Base-by-base conservation (phyloP, 2,797 vertebrate species). In the Megaceryle alcyon region DNA sequence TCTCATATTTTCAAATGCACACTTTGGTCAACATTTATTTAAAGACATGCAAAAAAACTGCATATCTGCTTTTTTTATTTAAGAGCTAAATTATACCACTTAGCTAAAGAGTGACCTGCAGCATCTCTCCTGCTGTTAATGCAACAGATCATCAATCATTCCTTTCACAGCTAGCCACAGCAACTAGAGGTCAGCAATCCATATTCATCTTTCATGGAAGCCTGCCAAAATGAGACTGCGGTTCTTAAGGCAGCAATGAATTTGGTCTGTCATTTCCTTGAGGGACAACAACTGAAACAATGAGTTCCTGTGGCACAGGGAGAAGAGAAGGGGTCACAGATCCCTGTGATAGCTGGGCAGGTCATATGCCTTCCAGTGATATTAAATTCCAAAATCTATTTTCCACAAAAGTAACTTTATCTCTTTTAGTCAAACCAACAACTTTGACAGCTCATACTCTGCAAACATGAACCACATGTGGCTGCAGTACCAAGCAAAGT, bases 141-240 rank as follows among this genome's bases (percentile, higher is more conserved):
- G 87, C 80, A 89, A 49, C 61, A 90, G 71, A 88, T 86, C 64
- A 92, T 96, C 84, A 90, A 78, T 94, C 87, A 80, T 64, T 75
- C 72, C 61, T 82, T 87, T 76, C 82, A 75, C 61, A 76, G 81
- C 63, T 75, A 59, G 61, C 60, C 80, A 66, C 68, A 82, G 82
- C 43, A 91, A 76, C 20, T 2, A 90, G 65, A 70, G 86, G 90
- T 85, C 91, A 94, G 48, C 71, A 83, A 92, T 90, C 72, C 66
- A 88, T 86, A 93, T 79, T 88, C 69, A 86, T 91, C 73, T 69
- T 76, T 53, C 12, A 4, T 54, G 63, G 53, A 87, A 70, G 31
- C 44, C 48, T 80, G 82, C 53, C 75, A 69, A 60, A 91, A 66
- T 44, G 53, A 90, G 46, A 25, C 72, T 77, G 44, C 1, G 5